A percentile compares a stretch with the other conserved stretches of the same genome.
Evolutionary conservation across 92 coral and sea anemone species (phyloP).

Genomic region (Epizoanthus fatuus): DNA sequence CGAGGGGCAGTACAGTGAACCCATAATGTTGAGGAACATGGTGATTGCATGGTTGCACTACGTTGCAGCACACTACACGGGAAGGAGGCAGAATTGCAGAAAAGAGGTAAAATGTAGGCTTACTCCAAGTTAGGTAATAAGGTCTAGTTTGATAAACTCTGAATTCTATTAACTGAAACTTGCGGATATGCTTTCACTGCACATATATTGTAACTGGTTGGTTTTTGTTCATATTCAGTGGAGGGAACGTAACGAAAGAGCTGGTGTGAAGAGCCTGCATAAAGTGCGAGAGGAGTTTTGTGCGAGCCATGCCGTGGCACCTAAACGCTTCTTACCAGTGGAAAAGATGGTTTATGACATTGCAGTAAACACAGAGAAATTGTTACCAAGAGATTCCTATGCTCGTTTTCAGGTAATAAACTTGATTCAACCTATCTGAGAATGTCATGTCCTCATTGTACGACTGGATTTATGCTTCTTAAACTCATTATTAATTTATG

Average conservation of each 20-base stretch:
- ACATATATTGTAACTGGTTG: background rate
- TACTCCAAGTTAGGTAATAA: too few relatives aligned
- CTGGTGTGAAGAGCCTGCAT: background rate
- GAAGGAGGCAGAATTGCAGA: background rate
- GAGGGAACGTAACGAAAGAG: background rate
- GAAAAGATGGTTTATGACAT: slow-evolving; percentile 27
- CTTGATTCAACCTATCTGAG: background rate
- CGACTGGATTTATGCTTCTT: too few relatives aligned
- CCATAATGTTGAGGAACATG: slow-evolving; percentile 46
- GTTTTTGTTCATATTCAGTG: background rate
- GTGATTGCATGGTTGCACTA: slow-evolving; percentile 7
- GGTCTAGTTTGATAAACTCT: too few relatives aligned
- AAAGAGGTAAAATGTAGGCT: background rate
- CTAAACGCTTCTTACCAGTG: slow-evolving; percentile 25
- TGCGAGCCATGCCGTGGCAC: slow-evolving; percentile 15
- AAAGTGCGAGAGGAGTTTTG: slow-evolving; percentile 18
- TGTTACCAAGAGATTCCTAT: slow-evolving; percentile 16
- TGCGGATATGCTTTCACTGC: too few relatives aligned
- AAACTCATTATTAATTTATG: too few relatives aligned
- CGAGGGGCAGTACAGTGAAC: slow-evolving; percentile 39
- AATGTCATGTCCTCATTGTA: background rate
- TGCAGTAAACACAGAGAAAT: slow-evolving; percentile 31
- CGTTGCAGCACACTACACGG: background rate
- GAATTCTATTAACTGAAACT: too few relatives aligned
- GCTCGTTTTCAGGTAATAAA: slow-evolving; percentile 1